phyloP scores from a whole-genome alignment of 2,113 vertebrate genomes.

The Tautogolabrus adspersus region DNA sequence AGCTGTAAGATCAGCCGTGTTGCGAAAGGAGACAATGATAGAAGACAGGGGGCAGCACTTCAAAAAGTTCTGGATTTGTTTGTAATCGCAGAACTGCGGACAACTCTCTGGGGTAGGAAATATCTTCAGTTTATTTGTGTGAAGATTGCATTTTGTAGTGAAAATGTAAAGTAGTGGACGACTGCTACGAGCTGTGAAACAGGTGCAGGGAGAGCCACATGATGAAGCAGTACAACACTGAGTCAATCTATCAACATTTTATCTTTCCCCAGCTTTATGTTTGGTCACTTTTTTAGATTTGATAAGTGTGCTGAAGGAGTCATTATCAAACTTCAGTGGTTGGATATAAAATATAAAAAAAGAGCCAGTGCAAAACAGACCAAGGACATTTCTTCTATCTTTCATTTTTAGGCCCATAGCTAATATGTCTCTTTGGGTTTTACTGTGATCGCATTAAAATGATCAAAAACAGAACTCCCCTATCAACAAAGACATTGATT shows the following conservation, averaged over 20 bases:
- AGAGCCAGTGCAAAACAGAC: not conserved
- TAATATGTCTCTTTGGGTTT: too few species aligned
- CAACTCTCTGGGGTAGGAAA: not conserved
- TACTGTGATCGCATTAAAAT: not conserved
- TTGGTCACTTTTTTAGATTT: constrained; percentile 34
- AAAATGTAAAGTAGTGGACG: not conserved
- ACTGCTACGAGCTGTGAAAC: not conserved
- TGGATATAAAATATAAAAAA: constrained; percentile 20
- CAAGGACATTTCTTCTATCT: not conserved
- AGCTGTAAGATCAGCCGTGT: constrained; percentile 31
- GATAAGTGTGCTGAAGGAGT: constrained; percentile 26
- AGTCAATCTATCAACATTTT: not conserved
- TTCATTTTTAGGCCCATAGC: not conserved
- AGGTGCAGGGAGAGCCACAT: not conserved
- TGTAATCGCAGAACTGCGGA: constrained; percentile 1
- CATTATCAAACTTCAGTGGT: constrained; percentile 34
- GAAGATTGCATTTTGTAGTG: not conserved
- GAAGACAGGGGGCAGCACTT: constrained; percentile 13
- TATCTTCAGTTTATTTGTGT: constrained; percentile 5
- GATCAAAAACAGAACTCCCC: not conserved
- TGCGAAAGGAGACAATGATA: not conserved
- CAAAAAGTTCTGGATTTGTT: constrained; percentile 33
- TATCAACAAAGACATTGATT: not conserved
- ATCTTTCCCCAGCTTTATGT: not conserved
- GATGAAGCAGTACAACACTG: not conserved